A percentile compares a stretch with the other conserved stretches of the same genome.
These are phyloP conservation scores for Drosophila bunnanda DNA, from an alignment of 2,888 invertebrate species.

Conservation along the genomic window DNA sequence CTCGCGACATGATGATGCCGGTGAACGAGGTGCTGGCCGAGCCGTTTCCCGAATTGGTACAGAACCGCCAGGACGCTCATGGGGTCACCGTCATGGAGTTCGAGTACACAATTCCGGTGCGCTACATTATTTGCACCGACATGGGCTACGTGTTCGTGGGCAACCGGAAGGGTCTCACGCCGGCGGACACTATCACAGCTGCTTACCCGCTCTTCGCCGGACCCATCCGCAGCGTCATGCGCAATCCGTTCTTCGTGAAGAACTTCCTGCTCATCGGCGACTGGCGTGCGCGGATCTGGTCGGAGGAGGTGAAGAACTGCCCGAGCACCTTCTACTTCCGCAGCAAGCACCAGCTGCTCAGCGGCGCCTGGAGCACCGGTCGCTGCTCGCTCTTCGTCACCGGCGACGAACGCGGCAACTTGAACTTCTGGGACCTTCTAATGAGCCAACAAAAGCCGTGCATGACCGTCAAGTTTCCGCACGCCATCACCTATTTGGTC, in stretches of 20 bases:
- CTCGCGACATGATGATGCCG: constrained; percentile 87
- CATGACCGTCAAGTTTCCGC: constrained; percentile 85
- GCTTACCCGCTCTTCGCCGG: constrained; percentile 87
- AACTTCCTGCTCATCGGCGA: constrained; percentile 88
- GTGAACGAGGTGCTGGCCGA: constrained; percentile 88
- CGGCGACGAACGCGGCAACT: constrained; percentile 88
- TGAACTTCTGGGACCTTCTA: constrained; percentile 94
- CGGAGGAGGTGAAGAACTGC: constrained; percentile 93
- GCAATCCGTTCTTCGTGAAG: constrained; percentile 88
- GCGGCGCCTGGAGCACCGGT: constrained; percentile 92
- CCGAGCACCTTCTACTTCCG: constrained; percentile 94
- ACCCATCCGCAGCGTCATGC: constrained; percentile 92
- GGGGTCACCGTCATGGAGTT: constrained; percentile 89
- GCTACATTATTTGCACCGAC: constrained; percentile 90
- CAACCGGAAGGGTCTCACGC: constrained; percentile 89
- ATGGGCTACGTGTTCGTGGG: constrained; percentile 88
- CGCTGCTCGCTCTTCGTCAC: constrained; percentile 89
- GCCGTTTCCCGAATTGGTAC: constrained; percentile 86
- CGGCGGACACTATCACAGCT: constrained; percentile 87
- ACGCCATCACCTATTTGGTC: constrained; percentile 87
- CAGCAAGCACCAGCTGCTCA: constrained; percentile 89
- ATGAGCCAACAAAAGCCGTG: constrained; percentile 89
- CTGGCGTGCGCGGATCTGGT: constrained; percentile 88
- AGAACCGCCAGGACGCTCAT: constrained; percentile 86
- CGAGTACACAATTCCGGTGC: constrained; percentile 89